Conservation (phyloP, 2,797 vertebrate genomes). For the Pipistrellus pipistrellus region DNA sequence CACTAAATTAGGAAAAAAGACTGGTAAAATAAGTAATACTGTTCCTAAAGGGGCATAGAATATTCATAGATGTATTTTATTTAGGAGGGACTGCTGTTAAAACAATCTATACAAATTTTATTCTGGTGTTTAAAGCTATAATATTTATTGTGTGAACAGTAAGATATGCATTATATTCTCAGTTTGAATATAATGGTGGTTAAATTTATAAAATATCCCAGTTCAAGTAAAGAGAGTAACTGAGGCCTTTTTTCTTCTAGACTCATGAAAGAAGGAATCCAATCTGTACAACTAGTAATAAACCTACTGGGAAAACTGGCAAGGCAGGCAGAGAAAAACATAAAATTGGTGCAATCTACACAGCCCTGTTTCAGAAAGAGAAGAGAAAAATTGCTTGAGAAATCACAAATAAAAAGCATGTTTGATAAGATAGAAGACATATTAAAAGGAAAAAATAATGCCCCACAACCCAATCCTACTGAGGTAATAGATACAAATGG, state of each 20-base stretch:
- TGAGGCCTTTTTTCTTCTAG: conserved; percentile 53
- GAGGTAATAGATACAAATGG: conserved; percentile 39
- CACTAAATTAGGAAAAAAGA: background rate
- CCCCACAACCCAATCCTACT: background rate
- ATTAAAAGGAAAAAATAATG: conserved; percentile 61
- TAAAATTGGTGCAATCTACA: conserved; percentile 67
- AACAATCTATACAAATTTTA: background rate
- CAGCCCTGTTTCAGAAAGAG: conserved; percentile 42
- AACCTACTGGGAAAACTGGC: conserved; percentile 65
- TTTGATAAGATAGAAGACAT: conserved; percentile 67
- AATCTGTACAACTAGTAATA: conserved; percentile 69
- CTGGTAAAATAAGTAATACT: background rate
- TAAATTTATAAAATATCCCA: conserved; percentile 20
- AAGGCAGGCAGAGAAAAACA: background rate
- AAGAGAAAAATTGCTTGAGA: conserved; percentile 69
- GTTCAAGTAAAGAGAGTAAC: background rate
- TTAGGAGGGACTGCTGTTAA: background rate
- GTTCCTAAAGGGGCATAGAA: background rate
- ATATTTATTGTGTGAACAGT: conserved; percentile 10
- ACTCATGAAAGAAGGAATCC: conserved; percentile 59
- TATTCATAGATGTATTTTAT: background rate
- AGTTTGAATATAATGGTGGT: background rate
- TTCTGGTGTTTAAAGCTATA: background rate
- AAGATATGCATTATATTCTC: background rate
- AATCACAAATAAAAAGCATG: conserved; percentile 71